phyloP scores from a whole-genome alignment of 92 coral and sea anemone species.

The Epizoanthus rinbou region DNA sequence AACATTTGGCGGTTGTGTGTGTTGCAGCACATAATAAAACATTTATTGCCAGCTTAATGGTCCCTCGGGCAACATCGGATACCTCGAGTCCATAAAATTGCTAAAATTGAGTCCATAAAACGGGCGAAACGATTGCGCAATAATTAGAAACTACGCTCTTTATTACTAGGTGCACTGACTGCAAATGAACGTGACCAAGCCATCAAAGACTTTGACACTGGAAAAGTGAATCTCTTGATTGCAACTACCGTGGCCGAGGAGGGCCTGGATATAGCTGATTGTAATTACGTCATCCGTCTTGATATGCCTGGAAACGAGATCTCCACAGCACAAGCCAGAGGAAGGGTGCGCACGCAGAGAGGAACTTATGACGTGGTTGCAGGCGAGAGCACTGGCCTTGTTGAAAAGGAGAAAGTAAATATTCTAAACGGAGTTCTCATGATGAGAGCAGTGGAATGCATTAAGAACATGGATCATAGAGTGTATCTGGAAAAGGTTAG shows the following conservation, averaged over 20 bases:
- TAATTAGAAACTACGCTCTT: background rate
- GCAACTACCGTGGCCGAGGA: constrained; percentile 92
- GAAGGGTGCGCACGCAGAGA: background rate
- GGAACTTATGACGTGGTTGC: constrained; percentile 32
- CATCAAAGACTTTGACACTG: constrained; percentile 75
- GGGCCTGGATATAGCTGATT: constrained; percentile 34
- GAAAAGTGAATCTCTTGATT: constrained; percentile 84
- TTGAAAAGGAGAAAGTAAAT: constrained; percentile 37
- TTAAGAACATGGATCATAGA: constrained; percentile 11
- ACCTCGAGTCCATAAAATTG: too few relatives aligned
- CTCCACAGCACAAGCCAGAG: constrained; percentile 67
- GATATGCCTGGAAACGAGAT: constrained; percentile 27
- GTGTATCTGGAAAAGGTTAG: constrained; percentile 35
- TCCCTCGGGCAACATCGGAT: too few relatives aligned
- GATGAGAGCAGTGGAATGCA: constrained; percentile 28
- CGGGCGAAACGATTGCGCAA: background rate
- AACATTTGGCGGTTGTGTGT: too few relatives aligned
- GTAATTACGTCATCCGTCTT: constrained; percentile 41
- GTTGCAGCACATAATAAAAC: too few relatives aligned
- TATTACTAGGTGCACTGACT: constrained; percentile 76
- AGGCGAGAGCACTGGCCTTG: background rate
- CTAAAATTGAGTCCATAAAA: too few relatives aligned
- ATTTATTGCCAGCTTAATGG: too few relatives aligned
- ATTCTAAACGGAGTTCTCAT: constrained; percentile 47
- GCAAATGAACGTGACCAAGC: constrained; percentile 77